Evolutionary conservation across 2,888 invertebrate species (phyloP).

Genomic region (Tinea trinotella): DNA sequence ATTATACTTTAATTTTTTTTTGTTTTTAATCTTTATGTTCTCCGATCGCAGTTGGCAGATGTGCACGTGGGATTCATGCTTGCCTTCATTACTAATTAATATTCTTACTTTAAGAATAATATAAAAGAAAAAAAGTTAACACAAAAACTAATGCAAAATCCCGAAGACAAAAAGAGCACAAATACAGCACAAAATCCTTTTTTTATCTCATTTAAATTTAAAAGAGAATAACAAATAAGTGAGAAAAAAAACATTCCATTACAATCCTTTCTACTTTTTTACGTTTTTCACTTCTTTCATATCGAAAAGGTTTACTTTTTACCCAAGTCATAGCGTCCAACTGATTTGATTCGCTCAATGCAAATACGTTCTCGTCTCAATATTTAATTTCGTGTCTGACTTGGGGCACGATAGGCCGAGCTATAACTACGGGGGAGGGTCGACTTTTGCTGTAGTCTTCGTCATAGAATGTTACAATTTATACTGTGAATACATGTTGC

Average conservation of each 20-base stretch:
- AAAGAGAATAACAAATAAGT: neutral
- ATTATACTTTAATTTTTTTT: too few species aligned
- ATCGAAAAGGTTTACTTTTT: constrained; percentile 15
- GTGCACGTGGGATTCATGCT: too few species aligned
- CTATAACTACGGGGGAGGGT: neutral
- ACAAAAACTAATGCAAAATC: too few species aligned
- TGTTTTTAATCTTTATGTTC: too few species aligned
- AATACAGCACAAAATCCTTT: too few species aligned
- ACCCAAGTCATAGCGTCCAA: constrained; percentile 17
- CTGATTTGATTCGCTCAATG: constrained; percentile 17
- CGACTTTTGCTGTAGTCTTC: neutral
- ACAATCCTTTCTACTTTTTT: neutral
- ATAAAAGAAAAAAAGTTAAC: too few species aligned
- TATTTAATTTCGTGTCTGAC: constrained; percentile 42
- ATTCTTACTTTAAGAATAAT: too few species aligned
- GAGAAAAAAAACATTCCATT: neutral
- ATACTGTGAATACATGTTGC: neutral
- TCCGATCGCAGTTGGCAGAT: too few species aligned
- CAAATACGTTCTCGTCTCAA: constrained; percentile 30
- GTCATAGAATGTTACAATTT: neutral
- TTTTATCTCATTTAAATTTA: neutral
- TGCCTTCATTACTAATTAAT: too few species aligned
- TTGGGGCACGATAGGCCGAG: constrained; percentile 11
- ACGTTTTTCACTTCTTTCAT: neutral
- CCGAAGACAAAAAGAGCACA: too few species aligned